A percentile compares a stretch with the other conserved stretches of the same genome.
These are phyloP conservation scores for Pelosia muscerda DNA, from an alignment of 2,888 invertebrate genomes.

Conservation along the genomic window DNA sequence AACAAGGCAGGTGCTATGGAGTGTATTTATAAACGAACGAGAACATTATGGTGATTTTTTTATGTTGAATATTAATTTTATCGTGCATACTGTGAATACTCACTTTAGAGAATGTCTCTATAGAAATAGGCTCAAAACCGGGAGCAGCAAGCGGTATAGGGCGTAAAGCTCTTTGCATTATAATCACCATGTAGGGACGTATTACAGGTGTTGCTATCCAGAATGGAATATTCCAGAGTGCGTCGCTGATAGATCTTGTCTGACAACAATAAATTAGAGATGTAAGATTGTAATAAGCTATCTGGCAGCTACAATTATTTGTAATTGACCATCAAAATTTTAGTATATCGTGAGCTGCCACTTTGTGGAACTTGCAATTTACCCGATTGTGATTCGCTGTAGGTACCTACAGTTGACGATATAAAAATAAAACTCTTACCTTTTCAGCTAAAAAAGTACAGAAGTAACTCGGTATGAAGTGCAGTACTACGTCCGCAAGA, in stretches of 20 bases:
- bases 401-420: too few relatives aligned
- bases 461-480: conserved; percentile 38
- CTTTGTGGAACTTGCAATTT: too few relatives aligned
- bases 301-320: too few relatives aligned
- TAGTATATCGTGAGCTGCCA: too few relatives aligned
- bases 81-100: conserved; percentile 42
- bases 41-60: too few relatives aligned
- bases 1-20: too few relatives aligned
- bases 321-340: background rate
- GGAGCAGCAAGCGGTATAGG: conserved; percentile 65
- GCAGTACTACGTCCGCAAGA: conserved; percentile 16
- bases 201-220: conserved; percentile 68
- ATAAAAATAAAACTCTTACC: conserved; percentile 38
- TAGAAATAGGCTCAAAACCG: conserved; percentile 70
- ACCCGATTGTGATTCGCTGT: too few relatives aligned
- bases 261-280: conserved; percentile 22
- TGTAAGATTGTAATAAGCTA: too few relatives aligned
- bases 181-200: conserved; percentile 69
- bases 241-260: conserved; percentile 65
- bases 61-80: too few relatives aligned
- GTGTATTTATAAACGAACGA: too few relatives aligned
- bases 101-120: conserved; percentile 74
- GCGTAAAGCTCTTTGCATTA: conserved; percentile 70
- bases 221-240: conserved; percentile 69
- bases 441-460: conserved; percentile 37